These are phyloP conservation scores for Oenanthe oenanthe DNA, from an alignment of 2,113 vertebrate genomes.

Conservation along the genomic window DNA sequence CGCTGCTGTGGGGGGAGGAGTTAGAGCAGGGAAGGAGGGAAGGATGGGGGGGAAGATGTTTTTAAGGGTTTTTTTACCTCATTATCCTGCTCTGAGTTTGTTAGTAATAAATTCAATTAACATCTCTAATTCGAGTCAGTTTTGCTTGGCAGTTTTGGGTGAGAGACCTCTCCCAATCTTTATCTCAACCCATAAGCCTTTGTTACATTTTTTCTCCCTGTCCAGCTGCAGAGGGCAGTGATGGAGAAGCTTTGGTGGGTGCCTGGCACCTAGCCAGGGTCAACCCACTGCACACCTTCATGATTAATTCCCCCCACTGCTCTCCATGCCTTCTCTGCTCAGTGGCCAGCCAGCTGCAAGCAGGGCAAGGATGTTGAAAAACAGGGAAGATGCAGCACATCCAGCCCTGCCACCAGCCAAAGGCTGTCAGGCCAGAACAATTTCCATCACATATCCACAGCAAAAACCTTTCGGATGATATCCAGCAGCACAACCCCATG, in stretches of 20 bases:
- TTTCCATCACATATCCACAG: background rate
- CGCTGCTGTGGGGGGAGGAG: background rate
- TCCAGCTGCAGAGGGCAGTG: background rate
- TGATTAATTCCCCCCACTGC: background rate
- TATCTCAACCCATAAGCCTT: background rate
- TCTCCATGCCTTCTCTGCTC: background rate
- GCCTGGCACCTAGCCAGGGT: background rate
- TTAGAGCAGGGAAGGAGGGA: background rate
- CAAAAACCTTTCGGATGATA: fast-evolving
- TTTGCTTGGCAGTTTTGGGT: background rate
- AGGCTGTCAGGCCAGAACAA: background rate
- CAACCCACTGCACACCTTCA: background rate
- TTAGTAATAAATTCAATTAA: background rate
- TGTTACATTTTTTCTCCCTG: background rate
- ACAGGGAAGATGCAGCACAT: background rate
- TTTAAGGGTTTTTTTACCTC: background rate
- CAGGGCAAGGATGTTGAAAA: too few species aligned
- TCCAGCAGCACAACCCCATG: background rate
- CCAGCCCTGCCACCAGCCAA: background rate
- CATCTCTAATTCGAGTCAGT: background rate
- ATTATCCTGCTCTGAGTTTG: background rate
- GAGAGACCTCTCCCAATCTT: background rate
- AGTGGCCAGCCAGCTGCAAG: background rate
- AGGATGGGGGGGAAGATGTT: background rate
- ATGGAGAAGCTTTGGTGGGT: background rate